These are phyloP conservation scores for Oconnorella tubifera DNA, from an alignment of 2,888 invertebrate species.

Conservation along the genomic window DNA sequence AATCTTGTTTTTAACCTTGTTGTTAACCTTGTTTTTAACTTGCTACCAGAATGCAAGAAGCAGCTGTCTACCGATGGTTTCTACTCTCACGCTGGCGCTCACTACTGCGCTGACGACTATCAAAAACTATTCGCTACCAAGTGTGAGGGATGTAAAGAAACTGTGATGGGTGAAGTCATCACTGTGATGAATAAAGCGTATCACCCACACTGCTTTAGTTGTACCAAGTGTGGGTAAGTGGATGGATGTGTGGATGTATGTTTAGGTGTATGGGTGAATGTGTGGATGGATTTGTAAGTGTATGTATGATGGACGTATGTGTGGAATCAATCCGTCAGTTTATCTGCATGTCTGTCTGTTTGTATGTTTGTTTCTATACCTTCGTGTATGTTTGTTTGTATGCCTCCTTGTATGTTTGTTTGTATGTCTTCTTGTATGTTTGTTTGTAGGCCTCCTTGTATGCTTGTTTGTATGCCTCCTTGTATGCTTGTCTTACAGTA, in stretches of 20 bases:
- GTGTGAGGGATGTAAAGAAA: conserved; percentile 22
- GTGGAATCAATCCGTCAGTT: background rate
- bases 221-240: conserved; percentile 22
- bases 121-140: conserved; percentile 21
- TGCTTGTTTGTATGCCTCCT: no score
- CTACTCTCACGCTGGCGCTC: conserved; percentile 16
- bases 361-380: no score
- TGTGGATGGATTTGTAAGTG: background rate
- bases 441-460: background rate
- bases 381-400: no score
- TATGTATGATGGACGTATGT: background rate
- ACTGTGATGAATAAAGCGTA: conserved; percentile 21
- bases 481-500: conserved; percentile 9
- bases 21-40: no score
- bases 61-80: conserved; percentile 22
- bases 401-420: no score
- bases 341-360: no score
- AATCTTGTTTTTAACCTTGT: no score
- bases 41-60: conserved; percentile 27
- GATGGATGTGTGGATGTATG: background rate
- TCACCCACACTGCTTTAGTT: conserved; percentile 24
- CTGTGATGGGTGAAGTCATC: conserved; percentile 22
- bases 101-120: conserved; percentile 25
- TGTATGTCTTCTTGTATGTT: conserved; percentile 11
- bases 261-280: no score